Evolutionary conservation across 1,140 invertebrate species (phyloP).

Genomic region (Zeugodacus cucurbitae): DNA sequence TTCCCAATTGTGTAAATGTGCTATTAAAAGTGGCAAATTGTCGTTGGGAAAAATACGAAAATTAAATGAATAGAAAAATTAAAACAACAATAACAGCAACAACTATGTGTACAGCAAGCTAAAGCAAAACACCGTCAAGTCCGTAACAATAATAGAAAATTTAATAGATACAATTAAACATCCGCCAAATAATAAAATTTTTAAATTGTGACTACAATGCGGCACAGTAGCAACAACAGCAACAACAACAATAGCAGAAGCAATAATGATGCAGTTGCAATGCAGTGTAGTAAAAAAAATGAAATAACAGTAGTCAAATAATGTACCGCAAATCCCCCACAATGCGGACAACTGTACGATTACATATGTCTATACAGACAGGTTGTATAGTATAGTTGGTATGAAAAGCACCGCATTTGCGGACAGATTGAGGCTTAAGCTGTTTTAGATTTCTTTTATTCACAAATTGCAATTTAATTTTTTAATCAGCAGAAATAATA

Average conservation of each 20-base stretch:
- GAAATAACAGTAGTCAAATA: background rate
- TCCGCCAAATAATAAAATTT: constrained; percentile 65
- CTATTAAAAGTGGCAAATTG: constrained; percentile 31
- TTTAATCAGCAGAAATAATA: background rate
- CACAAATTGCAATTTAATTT: constrained; percentile 11
- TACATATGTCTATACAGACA: too few relatives aligned
- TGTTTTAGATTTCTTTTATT: constrained; percentile 28
- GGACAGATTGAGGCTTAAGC: constrained; percentile 20
- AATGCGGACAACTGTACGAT: background rate
- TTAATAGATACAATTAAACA: constrained; percentile 65
- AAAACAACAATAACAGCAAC: background rate
- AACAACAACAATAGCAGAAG: background rate
- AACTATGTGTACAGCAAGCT: background rate
- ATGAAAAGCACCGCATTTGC: background rate
- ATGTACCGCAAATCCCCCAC: constrained; percentile 22
- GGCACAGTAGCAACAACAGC: constrained; percentile 18
- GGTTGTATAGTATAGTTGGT: too few relatives aligned
- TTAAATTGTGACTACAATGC: constrained; percentile 34
- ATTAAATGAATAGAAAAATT: constrained; percentile 11
- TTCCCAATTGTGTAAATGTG: constrained; percentile 35
- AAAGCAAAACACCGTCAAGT: constrained; percentile 50
- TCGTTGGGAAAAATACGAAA: background rate
- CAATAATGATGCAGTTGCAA: background rate
- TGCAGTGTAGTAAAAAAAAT: background rate
- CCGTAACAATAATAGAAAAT: constrained; percentile 56